These are phyloP conservation scores for Hiodon tergisus DNA, from an alignment of 2,113 vertebrate genomes.

Conservation along the genomic window DNA sequence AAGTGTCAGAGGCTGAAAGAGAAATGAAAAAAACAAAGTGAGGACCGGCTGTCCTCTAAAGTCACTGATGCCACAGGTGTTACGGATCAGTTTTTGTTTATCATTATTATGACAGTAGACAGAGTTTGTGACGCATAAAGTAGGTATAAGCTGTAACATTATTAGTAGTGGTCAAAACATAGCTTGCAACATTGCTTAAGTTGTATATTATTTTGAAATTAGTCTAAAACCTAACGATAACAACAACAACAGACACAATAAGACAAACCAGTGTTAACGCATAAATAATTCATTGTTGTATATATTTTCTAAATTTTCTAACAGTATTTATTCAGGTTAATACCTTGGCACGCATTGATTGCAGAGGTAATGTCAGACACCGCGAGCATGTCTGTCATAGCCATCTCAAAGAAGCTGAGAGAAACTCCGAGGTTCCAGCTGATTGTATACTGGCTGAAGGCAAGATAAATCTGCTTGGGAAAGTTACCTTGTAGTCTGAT, in stretches of 20 bases:
- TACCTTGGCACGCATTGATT: conserved; percentile 65
- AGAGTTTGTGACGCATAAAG: too few relatives aligned
- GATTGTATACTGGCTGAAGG: conserved; percentile 21
- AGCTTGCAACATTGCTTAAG: too few relatives aligned
- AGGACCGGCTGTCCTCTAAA: not conserved
- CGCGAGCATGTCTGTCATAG: conserved; percentile 59
- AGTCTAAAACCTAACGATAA: too few relatives aligned
- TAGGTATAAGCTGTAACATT: too few relatives aligned
- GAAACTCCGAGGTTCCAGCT: conserved; percentile 29
- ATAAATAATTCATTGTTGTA: not conserved
- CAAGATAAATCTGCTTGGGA: conserved; percentile 30
- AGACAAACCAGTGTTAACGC: not conserved
- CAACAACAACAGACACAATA: not conserved
- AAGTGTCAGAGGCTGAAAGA: conserved; percentile 53
- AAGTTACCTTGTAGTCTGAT: conserved; percentile 26
- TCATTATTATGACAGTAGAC: too few relatives aligned
- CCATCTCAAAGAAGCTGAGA: conserved; percentile 49
- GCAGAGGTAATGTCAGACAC: conserved; percentile 61
- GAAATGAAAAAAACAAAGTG: conserved; percentile 9
- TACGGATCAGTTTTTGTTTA: too few relatives aligned
- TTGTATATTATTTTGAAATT: too few relatives aligned
- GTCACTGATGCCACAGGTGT: not conserved
- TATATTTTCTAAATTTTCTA: not conserved
- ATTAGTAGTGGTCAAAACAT: too few relatives aligned
- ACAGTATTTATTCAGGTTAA: conserved; percentile 22